Base-by-base conservation (phyloP, 2,888 invertebrate species). In the Sicus ferrugineus region DNA sequence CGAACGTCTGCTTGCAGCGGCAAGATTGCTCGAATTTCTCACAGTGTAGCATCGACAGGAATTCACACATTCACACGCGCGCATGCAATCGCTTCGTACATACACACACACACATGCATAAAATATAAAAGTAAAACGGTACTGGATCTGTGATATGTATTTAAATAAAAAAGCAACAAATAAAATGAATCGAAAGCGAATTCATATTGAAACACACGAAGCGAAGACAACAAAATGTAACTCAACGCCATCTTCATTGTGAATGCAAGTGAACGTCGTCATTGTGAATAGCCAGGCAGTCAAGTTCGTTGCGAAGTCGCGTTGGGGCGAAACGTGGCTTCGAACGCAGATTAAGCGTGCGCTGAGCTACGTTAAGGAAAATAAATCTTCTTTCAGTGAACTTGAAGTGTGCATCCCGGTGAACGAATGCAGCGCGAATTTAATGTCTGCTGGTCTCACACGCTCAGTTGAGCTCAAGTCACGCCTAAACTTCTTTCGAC, bases 131-230 rank as follows among this genome's bases (percentile, higher is more conserved):
- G 78, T 78, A 76, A 77, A 76, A 80, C 81, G 81, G 82, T 82
- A 82, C 84, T 83, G 84, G 81, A 83, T 84, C 83, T 83, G 83
- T 83, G 83, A 83, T 83, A 83, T 83, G 84, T 84, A 83, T 82
- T 83, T 74, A 81, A 79, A 76, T 73, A 70, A 64, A 62, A 59
- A 70, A 48, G 31, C 58, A 68, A 70, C 9, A 26, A 50, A 72
- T 72, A 73, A 70, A 76, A 73, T 73, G 72, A 74, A 68, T 67
- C 72, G 73, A 73, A 72, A 72, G 59, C 72, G 54, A 67, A 77
- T 76, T 75, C 76, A 77, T 78, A 67, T 71, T 74, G 28, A 73
- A 63, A 63, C 21, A 38, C 34, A 42, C 21, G 38, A 31, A 38
- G 16, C 38, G 58, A 52, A 42, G 1, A 61, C 58, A 28, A 59